Percentiles rank a stretch among this genome's conserved stretches.
These are phyloP conservation scores for Cerceris ruficornis DNA, from an alignment of 2,888 invertebrate species.

Conservation along the genomic window DNA sequence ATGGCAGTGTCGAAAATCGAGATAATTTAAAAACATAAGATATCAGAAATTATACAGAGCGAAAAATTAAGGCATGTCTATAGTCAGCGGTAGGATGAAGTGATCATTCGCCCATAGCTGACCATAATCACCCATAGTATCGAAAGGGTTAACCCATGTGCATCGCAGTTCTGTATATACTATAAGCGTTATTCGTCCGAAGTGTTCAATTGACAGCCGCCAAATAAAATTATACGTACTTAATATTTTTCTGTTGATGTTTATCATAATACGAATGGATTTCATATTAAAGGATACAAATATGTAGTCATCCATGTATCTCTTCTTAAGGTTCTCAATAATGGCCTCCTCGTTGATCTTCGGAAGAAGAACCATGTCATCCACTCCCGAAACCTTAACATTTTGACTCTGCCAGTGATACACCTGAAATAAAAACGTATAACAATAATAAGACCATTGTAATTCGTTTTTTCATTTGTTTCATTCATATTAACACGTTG, in stretches of 20 bases:
- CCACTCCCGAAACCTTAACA: conserved; percentile 87
- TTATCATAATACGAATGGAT: neutral
- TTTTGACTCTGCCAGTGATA: conserved; percentile 89
- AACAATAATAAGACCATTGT: neutral
- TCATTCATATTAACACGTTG: neutral
- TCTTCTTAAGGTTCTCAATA: conserved; percentile 86
- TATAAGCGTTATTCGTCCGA: too few species aligned
- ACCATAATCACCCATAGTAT: too few species aligned
- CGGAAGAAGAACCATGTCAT: conserved; percentile 87
- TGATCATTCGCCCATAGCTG: too few species aligned
- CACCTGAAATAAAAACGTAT: conserved; percentile 78
- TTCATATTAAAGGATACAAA: conserved; percentile 83
- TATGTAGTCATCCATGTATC: conserved; percentile 86
- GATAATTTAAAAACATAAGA: too few species aligned
- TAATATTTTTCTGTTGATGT: neutral
- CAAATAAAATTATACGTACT: too few species aligned
- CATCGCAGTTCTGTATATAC: too few species aligned
- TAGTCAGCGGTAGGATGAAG: too few species aligned
- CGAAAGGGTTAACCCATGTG: too few species aligned
- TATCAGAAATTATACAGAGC: too few species aligned
- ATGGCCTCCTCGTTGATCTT: conserved; percentile 85
- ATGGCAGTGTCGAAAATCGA: too few species aligned
- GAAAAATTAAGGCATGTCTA: too few species aligned
- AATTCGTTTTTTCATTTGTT: neutral
- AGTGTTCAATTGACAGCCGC: neutral